Base-by-base conservation (phyloP, 1,140 invertebrate species). In the Phymorhynchus buccinoides region DNA sequence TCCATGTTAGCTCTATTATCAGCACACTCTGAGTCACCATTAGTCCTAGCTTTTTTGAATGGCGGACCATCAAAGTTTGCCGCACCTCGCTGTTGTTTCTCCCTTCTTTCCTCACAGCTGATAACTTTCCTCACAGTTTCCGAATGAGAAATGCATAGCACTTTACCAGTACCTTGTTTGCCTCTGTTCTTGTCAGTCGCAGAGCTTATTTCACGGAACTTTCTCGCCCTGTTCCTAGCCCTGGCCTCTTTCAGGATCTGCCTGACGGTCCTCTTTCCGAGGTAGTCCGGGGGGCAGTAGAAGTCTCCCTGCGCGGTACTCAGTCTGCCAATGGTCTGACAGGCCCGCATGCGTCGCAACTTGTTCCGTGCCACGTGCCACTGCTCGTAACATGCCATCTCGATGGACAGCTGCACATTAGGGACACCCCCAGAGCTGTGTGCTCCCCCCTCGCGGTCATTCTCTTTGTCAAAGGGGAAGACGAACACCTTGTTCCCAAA, bases 401-500 rank as follows among this genome's bases (percentile, higher is more conserved):
- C 18, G 22, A 62, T 27, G 6, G 56, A 16, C 0, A 62, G 14
- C 22, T 14, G 14, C n/a, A n/a, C n/a, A n/a, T n/a, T n/a, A n/a
- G n/a, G n/a, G n/a, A n/a, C n/a, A n/a, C n/a, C n/a, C n/a, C n/a
- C n/a, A n/a, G n/a, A n/a, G n/a, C n/a, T n/a, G n/a, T n/a, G n/a
- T 22, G 56, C 22, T 22, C 56, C 56, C 56, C 4, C 18, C 22
- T 4, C 4, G 56, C n/a, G 22, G 14, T 27, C 22, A 27, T 62
- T 62, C n/a, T 62, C 56, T 27, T 62, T 62, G 56, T 62, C 56
- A 62, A 62, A 62, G 56, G 56, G 56, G 56, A 27, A 62, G 14
- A 62, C n/a, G 56, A 62, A 62, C 56, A 62, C 56, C 56, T 62
- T 62, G 56, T 62, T 62, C 22, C 56, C n/a, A 27, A 62, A 62